These are phyloP conservation scores for Lasioglossum malachurum DNA, from an alignment of 2,888 invertebrate genomes.

Conservation along the genomic window DNA sequence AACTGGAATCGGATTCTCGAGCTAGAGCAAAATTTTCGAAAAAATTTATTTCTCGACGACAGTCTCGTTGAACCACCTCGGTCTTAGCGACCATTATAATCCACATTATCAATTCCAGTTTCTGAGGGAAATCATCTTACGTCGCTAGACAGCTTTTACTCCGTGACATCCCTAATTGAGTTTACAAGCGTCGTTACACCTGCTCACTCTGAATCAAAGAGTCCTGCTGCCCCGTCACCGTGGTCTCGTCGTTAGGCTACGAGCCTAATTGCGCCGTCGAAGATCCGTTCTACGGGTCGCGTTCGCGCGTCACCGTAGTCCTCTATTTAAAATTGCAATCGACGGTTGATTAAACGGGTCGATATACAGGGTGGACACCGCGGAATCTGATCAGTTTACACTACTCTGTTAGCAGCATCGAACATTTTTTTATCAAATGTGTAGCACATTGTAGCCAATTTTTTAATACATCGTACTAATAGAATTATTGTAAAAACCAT, in stretches of 20 bases:
- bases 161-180: not conserved
- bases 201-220: not conserved
- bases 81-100: not conserved
- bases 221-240: not conserved
- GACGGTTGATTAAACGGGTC: not conserved
- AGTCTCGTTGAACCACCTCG: not conserved
- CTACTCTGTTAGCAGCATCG: too few species aligned
- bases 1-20: not conserved
- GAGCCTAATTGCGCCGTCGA: not conserved
- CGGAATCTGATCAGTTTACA: too few species aligned
- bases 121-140: not conserved
- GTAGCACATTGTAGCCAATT: too few species aligned
- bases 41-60: not conserved
- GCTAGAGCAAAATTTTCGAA: not conserved
- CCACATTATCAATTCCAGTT: not conserved
- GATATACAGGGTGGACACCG: not conserved
- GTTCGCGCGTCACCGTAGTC: not conserved
- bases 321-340: not conserved
- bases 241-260: not conserved
- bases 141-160: not conserved
- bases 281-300: not conserved
- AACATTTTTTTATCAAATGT: too few species aligned
- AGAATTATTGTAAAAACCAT: too few species aligned
- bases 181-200: slow-evolving; percentile 1
- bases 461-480: too few species aligned